Percentiles rank a stretch among this genome's conserved stretches.
Conservation (phyloP, 2,797 vertebrate species). For the Cirrhinus molitorella region DNA sequence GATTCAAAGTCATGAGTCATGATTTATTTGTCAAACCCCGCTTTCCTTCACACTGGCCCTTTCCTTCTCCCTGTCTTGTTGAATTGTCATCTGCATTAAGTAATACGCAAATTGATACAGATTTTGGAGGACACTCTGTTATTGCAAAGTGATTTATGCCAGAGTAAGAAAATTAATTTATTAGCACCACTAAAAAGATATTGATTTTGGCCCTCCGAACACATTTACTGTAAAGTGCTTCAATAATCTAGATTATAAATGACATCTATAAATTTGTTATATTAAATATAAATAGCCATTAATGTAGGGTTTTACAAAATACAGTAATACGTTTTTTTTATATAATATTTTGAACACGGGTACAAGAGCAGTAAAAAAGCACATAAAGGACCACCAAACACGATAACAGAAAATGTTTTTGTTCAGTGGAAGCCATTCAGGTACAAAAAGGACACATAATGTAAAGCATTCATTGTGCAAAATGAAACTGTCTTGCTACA, state of each 20-base stretch:
- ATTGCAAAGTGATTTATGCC: neutral
- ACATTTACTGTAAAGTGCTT: conserved; percentile 13
- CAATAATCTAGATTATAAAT: neutral
- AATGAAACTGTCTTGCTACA: neutral
- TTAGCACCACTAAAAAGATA: neutral
- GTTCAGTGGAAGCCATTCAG: neutral
- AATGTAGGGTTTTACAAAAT: neutral
- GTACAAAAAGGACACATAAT: neutral
- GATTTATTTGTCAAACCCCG: neutral
- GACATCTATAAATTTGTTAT: neutral
- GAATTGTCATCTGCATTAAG: neutral
- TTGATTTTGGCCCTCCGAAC: neutral
- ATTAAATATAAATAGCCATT: neutral
- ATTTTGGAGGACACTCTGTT: neutral
- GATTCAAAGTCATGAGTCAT: conserved; percentile 23
- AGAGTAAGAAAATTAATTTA: neutral
- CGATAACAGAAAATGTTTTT: neutral
- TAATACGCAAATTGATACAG: neutral
- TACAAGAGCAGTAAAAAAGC: neutral
- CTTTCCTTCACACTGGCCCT: neutral
- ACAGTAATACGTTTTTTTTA: neutral
- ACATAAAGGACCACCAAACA: neutral
- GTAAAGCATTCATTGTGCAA: neutral
- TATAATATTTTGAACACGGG: neutral
- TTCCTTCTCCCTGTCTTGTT: neutral